Conservation (phyloP, 1,140 invertebrate species). For the Meteorus sp. region DNA sequence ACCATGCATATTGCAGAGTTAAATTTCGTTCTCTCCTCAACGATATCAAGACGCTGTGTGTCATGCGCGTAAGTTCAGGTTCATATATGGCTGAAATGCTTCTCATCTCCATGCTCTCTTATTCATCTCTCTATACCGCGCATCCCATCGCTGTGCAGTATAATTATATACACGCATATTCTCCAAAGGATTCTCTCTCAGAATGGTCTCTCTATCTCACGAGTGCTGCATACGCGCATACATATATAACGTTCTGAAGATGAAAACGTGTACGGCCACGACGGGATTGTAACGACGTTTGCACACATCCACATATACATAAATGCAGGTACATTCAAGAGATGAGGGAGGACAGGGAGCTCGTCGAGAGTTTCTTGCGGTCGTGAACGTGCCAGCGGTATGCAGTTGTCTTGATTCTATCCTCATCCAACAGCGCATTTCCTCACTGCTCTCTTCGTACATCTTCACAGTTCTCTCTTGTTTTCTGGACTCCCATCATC, state of each 20-base stretch:
- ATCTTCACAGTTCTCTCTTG: not conserved
- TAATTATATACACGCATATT: constrained; percentile 22
- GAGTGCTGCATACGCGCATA: not conserved
- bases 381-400: constrained; percentile 13
- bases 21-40: constrained; percentile 18
- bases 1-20: not conserved
- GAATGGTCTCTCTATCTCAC: not conserved
- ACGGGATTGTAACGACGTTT: constrained; percentile 5
- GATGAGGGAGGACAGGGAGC: not conserved
- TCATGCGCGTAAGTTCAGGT: too few species aligned
- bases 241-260: constrained; percentile 4
- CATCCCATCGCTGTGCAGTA: not conserved
- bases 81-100: too few species aligned
- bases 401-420: constrained; percentile 17
- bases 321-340: too few species aligned
- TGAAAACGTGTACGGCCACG: constrained; percentile 18
- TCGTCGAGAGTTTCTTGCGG: constrained; percentile 7
- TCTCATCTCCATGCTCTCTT: not conserved
- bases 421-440: not conserved
- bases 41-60: not conserved
- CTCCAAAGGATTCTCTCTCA: not conserved
- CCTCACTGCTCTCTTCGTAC: not conserved
- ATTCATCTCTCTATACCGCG: not conserved
- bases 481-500: not conserved
- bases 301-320: too few species aligned